Percentiles rank a stretch among this genome's conserved stretches.
Evolutionary conservation across 2,113 vertebrate genomes (phyloP).

Genomic region (Meleagris gallopavo): DNA sequence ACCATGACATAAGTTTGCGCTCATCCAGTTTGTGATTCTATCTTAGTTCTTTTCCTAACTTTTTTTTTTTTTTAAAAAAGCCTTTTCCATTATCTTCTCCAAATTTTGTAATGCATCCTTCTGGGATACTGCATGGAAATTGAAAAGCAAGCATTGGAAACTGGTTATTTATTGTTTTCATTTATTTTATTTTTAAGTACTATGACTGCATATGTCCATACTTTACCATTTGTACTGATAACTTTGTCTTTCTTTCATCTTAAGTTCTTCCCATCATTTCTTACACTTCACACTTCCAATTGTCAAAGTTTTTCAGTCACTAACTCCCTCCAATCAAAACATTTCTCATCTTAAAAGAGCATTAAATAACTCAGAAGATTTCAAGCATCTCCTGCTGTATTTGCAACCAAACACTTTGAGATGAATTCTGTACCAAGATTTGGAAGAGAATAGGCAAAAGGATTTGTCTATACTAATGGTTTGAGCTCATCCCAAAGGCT

Average conservation of each 20-base stretch:
- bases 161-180: no score
- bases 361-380: not conserved
- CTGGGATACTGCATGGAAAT: not conserved
- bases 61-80: no score
- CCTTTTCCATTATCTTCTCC: not conserved
- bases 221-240: not conserved
- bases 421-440: not conserved
- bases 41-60: not conserved
- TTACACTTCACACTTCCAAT: not conserved
- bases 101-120: not conserved
- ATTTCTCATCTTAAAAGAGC: not conserved
- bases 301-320: not conserved
- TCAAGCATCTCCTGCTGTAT: rapidly evolving
- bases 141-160: not conserved
- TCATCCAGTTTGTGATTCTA: not conserved
- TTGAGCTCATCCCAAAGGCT: not conserved
- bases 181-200: not conserved
- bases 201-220: not conserved
- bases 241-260: not conserved
- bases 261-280: not conserved
- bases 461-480: not conserved
- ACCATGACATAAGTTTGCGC: not conserved
- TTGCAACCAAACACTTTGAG: not conserved
- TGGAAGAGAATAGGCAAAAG: rapidly evolving
- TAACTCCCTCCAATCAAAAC: not conserved